Evolutionary conservation across 2,888 invertebrate genomes (phyloP).

Genomic region (Ophioninae sp.): DNA sequence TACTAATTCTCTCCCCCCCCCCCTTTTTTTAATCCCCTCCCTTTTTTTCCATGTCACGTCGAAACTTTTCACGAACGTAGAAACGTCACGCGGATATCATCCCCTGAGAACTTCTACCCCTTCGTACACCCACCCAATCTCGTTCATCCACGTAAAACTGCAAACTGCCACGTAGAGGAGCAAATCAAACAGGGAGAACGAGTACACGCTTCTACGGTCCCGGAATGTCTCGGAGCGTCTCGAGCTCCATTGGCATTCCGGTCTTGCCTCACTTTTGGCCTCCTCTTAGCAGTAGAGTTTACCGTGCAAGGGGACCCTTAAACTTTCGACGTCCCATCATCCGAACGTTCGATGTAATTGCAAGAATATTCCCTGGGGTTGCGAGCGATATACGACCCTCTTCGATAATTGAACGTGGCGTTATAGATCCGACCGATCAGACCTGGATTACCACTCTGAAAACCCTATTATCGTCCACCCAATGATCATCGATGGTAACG

Average conservation of each 20-base stretch:
- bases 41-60: slow-evolving; percentile 8
- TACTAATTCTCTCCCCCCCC: slow-evolving; percentile 47
- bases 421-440: not conserved
- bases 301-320: not conserved
- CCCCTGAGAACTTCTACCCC: slow-evolving; percentile 1
- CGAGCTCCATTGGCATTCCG: slow-evolving; percentile 27
- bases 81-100: slow-evolving; percentile 39
- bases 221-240: slow-evolving; percentile 17
- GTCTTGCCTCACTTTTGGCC: slow-evolving; percentile 16
- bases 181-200: slow-evolving; percentile 1
- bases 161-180: not conserved
- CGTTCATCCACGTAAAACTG: not conserved
- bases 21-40: slow-evolving; percentile 15
- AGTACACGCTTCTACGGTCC: slow-evolving; percentile 3
- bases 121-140: not conserved
- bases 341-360: slow-evolving; percentile 50
- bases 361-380: slow-evolving; percentile 11
- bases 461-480: too few species aligned
- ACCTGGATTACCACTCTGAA: too few species aligned
- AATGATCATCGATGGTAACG: too few species aligned
- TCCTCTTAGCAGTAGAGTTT: slow-evolving; percentile 33
- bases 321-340: slow-evolving; percentile 20
- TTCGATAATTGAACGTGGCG: slow-evolving; percentile 34
- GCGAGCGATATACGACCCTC: not conserved
- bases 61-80: slow-evolving; percentile 54